Conservation (phyloP, 2,888 invertebrate genomes). For the Andrena hattorfiana region DNA sequence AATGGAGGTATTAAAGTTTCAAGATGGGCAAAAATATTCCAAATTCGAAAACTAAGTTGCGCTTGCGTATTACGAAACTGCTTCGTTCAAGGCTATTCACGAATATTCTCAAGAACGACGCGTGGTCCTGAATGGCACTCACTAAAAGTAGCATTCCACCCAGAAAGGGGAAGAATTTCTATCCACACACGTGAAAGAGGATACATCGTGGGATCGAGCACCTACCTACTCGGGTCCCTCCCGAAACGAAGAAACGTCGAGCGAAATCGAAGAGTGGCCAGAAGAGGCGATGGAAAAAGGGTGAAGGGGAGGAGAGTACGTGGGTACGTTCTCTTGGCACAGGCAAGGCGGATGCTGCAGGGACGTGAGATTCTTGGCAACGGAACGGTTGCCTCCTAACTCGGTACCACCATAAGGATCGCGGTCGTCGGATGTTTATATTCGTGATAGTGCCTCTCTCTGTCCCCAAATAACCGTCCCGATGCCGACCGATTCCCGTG, state of each 20-base stretch:
- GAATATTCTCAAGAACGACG: too few species aligned
- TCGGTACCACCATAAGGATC: conserved; percentile 75
- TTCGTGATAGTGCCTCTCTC: conserved; percentile 76
- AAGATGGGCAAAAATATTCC: too few species aligned
- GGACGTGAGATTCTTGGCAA: conserved; percentile 77
- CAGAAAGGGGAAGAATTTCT: neutral
- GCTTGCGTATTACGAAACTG: too few species aligned
- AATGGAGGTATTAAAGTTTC: too few species aligned
- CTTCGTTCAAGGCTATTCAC: too few species aligned
- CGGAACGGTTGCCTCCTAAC: conserved; percentile 70
- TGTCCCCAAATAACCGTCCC: conserved; percentile 75
- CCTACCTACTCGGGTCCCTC: neutral
- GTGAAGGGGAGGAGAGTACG: conserved; percentile 27
- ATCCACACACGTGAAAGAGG: too few species aligned
- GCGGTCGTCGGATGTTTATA: conserved; percentile 78
- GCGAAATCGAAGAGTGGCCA: neutral
- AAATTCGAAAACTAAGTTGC: too few species aligned
- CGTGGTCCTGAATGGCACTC: neutral
- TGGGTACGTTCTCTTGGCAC: conserved; percentile 67
- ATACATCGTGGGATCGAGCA: neutral
- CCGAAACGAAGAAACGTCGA: neutral
- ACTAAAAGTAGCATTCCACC: neutral
- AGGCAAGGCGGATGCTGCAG: conserved; percentile 72
- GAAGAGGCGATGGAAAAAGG: neutral
- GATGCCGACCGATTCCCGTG: conserved; percentile 70